phyloP scores from a whole-genome alignment of 2,113 vertebrate genomes.

The Chaenocephalus aceratus region DNA sequence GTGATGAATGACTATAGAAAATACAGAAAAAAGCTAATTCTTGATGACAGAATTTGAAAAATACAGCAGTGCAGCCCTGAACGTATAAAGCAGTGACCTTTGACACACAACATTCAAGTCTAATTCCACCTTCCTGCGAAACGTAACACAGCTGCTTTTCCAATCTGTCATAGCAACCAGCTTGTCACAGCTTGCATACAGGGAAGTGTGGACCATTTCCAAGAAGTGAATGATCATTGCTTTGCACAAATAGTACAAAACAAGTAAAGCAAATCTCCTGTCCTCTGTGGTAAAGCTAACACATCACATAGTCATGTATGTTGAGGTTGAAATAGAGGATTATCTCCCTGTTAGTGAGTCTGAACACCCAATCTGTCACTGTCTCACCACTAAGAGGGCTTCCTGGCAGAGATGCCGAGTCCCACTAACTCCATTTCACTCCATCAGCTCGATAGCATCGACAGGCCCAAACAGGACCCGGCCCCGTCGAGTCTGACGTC shows the following conservation, averaged over 20 bases:
- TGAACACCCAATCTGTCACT: slow-evolving; percentile 37
- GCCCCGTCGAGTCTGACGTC: slow-evolving; percentile 40
- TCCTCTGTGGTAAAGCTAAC: background rate
- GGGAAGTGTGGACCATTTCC: slow-evolving; percentile 37
- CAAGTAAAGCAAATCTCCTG: background rate
- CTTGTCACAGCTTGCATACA: slow-evolving; percentile 23
- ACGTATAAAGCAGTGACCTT: slow-evolving; percentile 51
- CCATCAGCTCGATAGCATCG: slow-evolving; percentile 47
- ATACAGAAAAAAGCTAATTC: slow-evolving; percentile 8
- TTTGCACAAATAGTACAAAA: background rate
- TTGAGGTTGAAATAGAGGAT: slow-evolving; percentile 1
- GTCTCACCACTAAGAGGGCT: slow-evolving; percentile 12
- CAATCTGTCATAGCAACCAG: slow-evolving; percentile 50
- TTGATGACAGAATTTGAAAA: slow-evolving; percentile 27
- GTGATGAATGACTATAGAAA: background rate
- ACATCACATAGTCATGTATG: background rate
- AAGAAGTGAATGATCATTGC: slow-evolving; percentile 32
- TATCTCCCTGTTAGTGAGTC: slow-evolving; percentile 9
- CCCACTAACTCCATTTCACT: slow-evolving; percentile 44
- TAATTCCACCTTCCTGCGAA: slow-evolving; percentile 61
- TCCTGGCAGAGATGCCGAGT: slow-evolving; percentile 18
- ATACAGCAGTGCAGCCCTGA: slow-evolving; percentile 31
- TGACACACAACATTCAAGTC: slow-evolving; percentile 48
- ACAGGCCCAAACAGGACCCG: slow-evolving; percentile 50
- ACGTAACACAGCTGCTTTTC: slow-evolving; percentile 66